Conservation (phyloP, 2,888 invertebrate genomes). For the Ptychoptera contaminata region DNA sequence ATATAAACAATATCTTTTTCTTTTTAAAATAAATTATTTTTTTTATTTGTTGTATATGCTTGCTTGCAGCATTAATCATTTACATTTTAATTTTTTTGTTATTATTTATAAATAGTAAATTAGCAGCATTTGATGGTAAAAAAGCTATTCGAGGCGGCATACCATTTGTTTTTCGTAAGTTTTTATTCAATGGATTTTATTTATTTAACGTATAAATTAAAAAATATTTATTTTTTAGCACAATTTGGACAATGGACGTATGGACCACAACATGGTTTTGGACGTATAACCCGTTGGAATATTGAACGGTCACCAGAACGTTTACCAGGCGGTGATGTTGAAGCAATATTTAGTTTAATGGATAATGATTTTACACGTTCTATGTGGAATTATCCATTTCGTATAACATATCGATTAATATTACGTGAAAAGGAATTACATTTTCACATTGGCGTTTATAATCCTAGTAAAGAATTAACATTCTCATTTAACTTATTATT, state of each 20-base stretch:
- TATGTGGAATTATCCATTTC: slow-evolving; percentile 90
- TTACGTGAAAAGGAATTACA: slow-evolving; percentile 82
- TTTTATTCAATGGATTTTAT: background rate
- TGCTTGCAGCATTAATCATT: no score
- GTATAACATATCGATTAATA: slow-evolving; percentile 81
- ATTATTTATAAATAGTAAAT: slow-evolving; percentile 46
- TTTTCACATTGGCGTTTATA: slow-evolving; percentile 85
- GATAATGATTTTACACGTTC: slow-evolving; percentile 84
- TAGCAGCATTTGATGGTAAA: slow-evolving; percentile 91
- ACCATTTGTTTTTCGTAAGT: slow-evolving; percentile 95
- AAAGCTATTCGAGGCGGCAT: slow-evolving; percentile 93
- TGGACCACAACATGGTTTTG: slow-evolving; percentile 95
- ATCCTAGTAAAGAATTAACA: slow-evolving; percentile 81
- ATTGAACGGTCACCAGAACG: slow-evolving; percentile 79
- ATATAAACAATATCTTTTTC: no score
- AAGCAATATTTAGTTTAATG: slow-evolving; percentile 81
- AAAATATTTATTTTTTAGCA: slow-evolving; percentile 36
- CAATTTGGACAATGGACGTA: slow-evolving; percentile 92
- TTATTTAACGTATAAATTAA: background rate
- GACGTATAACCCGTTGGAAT: slow-evolving; percentile 81
- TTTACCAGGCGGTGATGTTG: slow-evolving; percentile 78
- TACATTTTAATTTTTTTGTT: no score
- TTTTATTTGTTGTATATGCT: no score
- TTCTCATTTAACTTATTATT: slow-evolving; percentile 84
- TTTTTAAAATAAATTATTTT: no score